A percentile compares a stretch with the other conserved stretches of the same genome.
Conservation (phyloP, 2,888 invertebrate species). For the Galeruca laticollis region DNA sequence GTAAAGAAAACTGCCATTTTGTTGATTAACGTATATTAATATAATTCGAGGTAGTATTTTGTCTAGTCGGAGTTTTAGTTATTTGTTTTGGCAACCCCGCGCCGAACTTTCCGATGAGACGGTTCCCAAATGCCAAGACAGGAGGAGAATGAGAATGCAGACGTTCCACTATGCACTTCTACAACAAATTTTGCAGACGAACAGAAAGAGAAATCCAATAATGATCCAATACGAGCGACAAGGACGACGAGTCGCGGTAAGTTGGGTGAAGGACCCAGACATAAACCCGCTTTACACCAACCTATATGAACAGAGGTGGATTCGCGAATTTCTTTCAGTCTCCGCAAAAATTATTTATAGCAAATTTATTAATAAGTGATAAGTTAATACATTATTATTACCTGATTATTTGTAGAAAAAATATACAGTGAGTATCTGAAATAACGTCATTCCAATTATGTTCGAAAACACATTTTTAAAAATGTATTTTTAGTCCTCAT, state of each 20-base stretch:
- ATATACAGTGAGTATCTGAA: too few species aligned
- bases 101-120: constrained; percentile 42
- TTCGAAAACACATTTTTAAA: too few species aligned
- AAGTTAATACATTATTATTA: neutral
- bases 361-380: neutral
- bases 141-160: constrained; percentile 44
- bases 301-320: constrained; percentile 39
- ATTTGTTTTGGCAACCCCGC: constrained; percentile 25
- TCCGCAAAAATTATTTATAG: neutral
- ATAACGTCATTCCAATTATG: too few species aligned
- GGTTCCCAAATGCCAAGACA: constrained; percentile 41
- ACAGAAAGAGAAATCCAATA: constrained; percentile 45
- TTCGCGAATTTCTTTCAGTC: neutral
- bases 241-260: constrained; percentile 61
- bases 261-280: constrained; percentile 70
- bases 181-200: constrained; percentile 49
- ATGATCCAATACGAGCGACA: constrained; percentile 38
- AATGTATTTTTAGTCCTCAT: too few species aligned
- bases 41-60: too few species aligned
- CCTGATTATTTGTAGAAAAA: too few species aligned
- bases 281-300: constrained; percentile 63
- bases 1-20: too few species aligned
- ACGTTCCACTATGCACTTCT: constrained; percentile 57
- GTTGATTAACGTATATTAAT: too few species aligned
- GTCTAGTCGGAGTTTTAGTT: neutral